Conservation (phyloP, 1,140 invertebrate species). For the Trichonephila inaurata region DNA sequence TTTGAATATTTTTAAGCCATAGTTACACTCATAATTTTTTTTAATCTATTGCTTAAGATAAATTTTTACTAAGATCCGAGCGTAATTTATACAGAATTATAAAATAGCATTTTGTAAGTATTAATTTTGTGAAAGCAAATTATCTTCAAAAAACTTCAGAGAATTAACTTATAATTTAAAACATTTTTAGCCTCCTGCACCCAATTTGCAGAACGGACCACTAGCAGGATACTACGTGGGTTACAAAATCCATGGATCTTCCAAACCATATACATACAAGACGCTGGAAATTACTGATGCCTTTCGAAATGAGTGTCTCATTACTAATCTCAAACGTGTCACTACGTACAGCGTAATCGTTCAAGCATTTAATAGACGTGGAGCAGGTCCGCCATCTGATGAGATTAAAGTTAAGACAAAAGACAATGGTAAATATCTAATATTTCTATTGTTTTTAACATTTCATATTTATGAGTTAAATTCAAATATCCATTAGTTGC, state of each 20-base stretch:
- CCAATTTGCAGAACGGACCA: conserved; percentile 90
- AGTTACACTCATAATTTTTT: too few relatives aligned
- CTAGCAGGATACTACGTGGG: conserved; percentile 87
- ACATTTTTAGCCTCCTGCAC: conserved; percentile 85
- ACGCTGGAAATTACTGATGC: conserved; percentile 88
- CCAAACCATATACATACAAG: conserved; percentile 89
- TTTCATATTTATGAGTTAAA: too few relatives aligned
- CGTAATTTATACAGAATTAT: too few relatives aligned
- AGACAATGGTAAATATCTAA: conserved; percentile 81
- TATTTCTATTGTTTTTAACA: background rate
- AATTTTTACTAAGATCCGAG: too few relatives aligned
- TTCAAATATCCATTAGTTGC: background rate
- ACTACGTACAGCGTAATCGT: conserved; percentile 79
- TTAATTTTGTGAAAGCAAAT: too few relatives aligned
- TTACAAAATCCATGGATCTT: conserved; percentile 81
- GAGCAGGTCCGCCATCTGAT: conserved; percentile 87
- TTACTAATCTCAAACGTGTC: conserved; percentile 77
- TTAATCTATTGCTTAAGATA: too few relatives aligned
- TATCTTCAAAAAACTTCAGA: too few relatives aligned
- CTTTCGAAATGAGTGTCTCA: conserved; percentile 75
- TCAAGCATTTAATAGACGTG: conserved; percentile 81
- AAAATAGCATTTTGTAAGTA: too few relatives aligned
- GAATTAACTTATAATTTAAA: background rate
- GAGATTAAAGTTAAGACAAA: conserved; percentile 88
- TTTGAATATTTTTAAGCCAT: too few relatives aligned